Conservation (phyloP, 1,140 invertebrate genomes). For the Choristoneura fumiferana region DNA sequence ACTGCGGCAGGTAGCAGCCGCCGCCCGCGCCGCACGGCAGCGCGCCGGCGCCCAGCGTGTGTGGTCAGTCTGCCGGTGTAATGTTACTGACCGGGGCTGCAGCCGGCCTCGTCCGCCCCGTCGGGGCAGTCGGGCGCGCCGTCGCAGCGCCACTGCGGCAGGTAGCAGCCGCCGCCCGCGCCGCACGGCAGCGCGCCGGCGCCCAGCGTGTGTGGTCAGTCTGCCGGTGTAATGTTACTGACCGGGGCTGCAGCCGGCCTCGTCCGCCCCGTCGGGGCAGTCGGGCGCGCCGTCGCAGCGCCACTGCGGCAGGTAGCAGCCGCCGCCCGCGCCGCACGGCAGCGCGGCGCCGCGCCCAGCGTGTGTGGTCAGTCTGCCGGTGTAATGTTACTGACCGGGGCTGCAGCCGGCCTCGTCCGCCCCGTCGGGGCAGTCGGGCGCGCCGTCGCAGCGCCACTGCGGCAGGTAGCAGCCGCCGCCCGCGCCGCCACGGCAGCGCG, state of each 20-base stretch:
- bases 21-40: conserved; percentile 40
- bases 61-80: conserved; percentile 86
- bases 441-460: conserved; percentile 41
- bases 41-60: conserved; percentile 81
- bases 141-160: conserved; percentile 77
- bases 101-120: conserved; percentile 30
- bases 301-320: too few relatives aligned
- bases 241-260: too few relatives aligned
- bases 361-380: too few relatives aligned
- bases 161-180: conserved; percentile 44
- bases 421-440: too few relatives aligned
- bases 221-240: conserved; percentile 85
- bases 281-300: too few relatives aligned
- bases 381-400: too few relatives aligned
- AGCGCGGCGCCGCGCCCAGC: too few relatives aligned
- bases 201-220: conserved; percentile 81
- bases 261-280: too few relatives aligned
- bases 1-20: conserved; percentile 52
- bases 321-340: too few relatives aligned
- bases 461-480: conserved; percentile 37
- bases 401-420: too few relatives aligned
- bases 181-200: conserved; percentile 76
- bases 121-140: conserved; percentile 60
- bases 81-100: conserved; percentile 83
- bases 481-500: conserved; percentile 30